Base-by-base conservation (phyloP, 2,113 vertebrate species). In the Pseudorasbora parva region DNA sequence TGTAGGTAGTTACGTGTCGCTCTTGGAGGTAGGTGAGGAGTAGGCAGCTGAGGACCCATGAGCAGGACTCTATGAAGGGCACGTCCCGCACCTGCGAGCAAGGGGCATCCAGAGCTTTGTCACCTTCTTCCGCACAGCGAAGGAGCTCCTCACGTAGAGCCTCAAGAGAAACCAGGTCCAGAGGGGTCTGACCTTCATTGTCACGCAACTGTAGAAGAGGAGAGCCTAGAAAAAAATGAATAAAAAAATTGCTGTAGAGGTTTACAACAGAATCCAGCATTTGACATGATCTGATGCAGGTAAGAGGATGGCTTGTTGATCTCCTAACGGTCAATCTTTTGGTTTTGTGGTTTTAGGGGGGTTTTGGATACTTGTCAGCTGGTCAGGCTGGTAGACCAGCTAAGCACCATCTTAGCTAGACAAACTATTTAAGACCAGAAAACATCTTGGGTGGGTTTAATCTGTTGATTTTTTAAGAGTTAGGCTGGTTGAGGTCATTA, bases 121-220 rank as follows among this genome's bases (percentile, higher is more conserved):
- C 92, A 12, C 93, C 91, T 2, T 88, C 80, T 82, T 92, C 89
- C 12, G 95, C 94, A 56, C 95, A 79, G 19, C 80, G 90, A 82
- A 95, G 69, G 57, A 98, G 95, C 90, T 96, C 94, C 86, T 96
- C 93, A 77, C 93, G 95, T 84, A 93, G 82, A 69, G 85, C 56
- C 6, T 82, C 8, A 0, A 91, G 90, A 8, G 92, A 74, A 37
- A 96, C 87, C 85, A 94, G 91, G 90, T 98, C 96, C 91, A 98
- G 91, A 1, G 95, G 93, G 3, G 93, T 85, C 27, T 87, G 92
- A 9, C 95, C 95, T 0, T 82, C 6, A 66, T 76, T 74, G 84
- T 96, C 94, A 14, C 88, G 94, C 82, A 95, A 94, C 86, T 93
- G 93, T 54, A 99, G 92, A 86, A 99, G 94, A 73, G 87, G 71